Conservation (phyloP, 2,113 vertebrate species). For the Lampris megalopsis region DNA sequence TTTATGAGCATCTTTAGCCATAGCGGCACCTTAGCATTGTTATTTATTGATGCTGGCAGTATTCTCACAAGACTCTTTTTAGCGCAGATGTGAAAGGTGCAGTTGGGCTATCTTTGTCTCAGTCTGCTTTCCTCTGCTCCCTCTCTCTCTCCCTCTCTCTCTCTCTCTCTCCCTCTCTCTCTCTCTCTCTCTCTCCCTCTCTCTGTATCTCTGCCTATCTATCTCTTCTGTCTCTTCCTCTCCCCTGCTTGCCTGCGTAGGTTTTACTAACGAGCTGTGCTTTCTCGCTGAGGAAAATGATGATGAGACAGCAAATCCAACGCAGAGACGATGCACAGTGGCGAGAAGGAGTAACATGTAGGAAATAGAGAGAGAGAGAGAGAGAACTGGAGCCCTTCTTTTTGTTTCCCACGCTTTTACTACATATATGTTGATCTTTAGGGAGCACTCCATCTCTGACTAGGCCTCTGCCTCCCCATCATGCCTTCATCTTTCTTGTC, state of each 20-base stretch:
- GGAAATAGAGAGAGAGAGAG: conserved; percentile 26
- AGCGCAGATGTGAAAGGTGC: conserved; percentile 66
- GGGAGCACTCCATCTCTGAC: conserved; percentile 52
- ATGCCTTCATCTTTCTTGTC: conserved; percentile 50
- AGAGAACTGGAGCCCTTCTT: conserved; percentile 67
- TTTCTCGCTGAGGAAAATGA: conserved; percentile 72
- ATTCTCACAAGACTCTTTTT: conserved; percentile 69
- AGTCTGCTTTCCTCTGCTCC: conserved; percentile 19
- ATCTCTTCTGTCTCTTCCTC: background rate
- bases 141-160: background rate
- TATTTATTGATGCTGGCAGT: conserved; percentile 65
- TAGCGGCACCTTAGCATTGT: conserved; percentile 41
- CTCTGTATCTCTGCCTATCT: background rate
- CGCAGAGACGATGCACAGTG: conserved; percentile 57
- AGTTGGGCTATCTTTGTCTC: conserved; percentile 64
- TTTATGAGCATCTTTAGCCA: conserved; percentile 35
- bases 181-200: conserved; percentile 1
- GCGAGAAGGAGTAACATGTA: conserved; percentile 27
- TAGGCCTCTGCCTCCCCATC: conserved; percentile 40
- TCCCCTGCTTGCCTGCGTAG: conserved; percentile 60
- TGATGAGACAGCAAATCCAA: conserved; percentile 78
- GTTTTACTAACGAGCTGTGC: conserved; percentile 72
- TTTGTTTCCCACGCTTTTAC: conserved; percentile 64
- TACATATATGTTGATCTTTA: conserved; percentile 57
- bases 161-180: conserved; percentile 16